phyloP scores from a whole-genome alignment of 2,113 vertebrate genomes.

The Herpailurus yagouaroundi region DNA sequence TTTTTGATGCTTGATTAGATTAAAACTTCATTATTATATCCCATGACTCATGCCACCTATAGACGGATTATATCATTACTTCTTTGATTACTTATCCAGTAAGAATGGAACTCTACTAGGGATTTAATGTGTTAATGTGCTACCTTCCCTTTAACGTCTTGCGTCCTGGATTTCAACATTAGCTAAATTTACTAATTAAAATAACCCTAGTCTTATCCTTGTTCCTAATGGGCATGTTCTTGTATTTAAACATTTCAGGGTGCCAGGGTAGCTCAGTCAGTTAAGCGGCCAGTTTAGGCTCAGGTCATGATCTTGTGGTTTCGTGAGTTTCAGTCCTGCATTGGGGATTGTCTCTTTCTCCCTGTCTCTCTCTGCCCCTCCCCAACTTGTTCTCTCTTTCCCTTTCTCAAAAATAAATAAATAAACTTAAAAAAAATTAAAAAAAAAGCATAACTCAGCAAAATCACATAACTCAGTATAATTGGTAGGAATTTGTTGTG shows the following conservation, averaged over 20 bases:
- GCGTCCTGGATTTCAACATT: not conserved
- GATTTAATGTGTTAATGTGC: not conserved
- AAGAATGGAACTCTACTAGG: not conserved
- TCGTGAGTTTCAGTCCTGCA: no score
- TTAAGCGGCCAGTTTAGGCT: no score
- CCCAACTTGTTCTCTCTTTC: no score
- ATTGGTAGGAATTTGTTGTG: slow-evolving; percentile 15
- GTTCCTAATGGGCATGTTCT: slow-evolving; percentile 5
- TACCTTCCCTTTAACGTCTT: not conserved
- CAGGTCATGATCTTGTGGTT: no score
- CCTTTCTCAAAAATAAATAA: no score
- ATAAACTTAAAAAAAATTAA: no score
- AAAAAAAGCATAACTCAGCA: no score
- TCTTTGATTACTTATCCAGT: slow-evolving; percentile 5
- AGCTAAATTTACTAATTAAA: slow-evolving; percentile 4
- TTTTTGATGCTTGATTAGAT: not conserved
- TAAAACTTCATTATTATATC: slow-evolving; percentile 4
- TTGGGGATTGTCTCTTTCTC: no score
- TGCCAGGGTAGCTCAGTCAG: no score
- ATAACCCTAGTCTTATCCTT: slow-evolving; percentile 30
- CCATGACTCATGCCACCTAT: not conserved
- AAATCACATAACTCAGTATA: not conserved
- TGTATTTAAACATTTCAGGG: not conserved
- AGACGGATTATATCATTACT: not conserved
- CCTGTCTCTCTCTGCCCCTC: no score